A percentile compares a stretch with the other conserved stretches of the same genome.
These are phyloP conservation scores for Rhorus exstirpatorius DNA, from an alignment of 2,888 invertebrate species.

Conservation along the genomic window DNA sequence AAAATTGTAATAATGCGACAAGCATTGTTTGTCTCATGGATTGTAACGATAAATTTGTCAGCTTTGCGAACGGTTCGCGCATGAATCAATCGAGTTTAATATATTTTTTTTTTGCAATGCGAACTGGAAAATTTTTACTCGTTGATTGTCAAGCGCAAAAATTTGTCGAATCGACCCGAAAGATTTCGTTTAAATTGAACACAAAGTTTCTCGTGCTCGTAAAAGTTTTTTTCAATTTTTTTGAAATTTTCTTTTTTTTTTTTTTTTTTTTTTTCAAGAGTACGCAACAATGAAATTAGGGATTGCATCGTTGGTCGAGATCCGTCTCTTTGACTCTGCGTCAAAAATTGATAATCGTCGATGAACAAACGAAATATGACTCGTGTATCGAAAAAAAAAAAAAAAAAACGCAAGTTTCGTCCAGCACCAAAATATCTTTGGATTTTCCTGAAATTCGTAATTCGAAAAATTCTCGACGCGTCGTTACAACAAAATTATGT, in stretches of 20 bases:
- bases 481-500: constrained; percentile 6
- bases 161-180: not conserved
- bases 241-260: too few relatives aligned
- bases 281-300: too few relatives aligned
- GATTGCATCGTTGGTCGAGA: not conserved
- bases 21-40: not conserved
- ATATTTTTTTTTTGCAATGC: not conserved
- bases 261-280: too few relatives aligned
- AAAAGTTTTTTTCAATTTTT: too few relatives aligned
- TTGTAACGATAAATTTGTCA: not conserved
- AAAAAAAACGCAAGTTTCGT: not conserved
- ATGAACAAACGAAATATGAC: not conserved
- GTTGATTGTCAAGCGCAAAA: not conserved
- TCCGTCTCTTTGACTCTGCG: not conserved
- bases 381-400: not conserved
- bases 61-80: not conserved
- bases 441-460: not conserved
- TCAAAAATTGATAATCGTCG: not conserved
- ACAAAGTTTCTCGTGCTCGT: too few relatives aligned
- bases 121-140: not conserved
- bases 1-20: not conserved
- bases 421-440: not conserved
- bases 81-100: too few relatives aligned
- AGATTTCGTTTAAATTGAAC: too few relatives aligned
- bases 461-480: constrained; percentile 1